phyloP scores from a whole-genome alignment of 2,113 vertebrate species.

The Oreochromis niloticus region DNA sequence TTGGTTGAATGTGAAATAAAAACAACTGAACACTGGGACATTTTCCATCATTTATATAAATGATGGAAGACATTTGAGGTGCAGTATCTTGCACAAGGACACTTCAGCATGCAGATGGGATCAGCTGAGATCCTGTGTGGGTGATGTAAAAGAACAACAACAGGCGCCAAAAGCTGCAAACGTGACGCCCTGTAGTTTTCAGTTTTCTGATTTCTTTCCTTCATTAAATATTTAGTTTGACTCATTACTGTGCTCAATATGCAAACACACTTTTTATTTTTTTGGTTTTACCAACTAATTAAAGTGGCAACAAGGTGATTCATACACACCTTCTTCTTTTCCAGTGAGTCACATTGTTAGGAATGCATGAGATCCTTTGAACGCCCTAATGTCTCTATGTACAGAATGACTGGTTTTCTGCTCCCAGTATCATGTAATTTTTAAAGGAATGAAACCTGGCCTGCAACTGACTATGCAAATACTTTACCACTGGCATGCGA shows the following conservation, averaged over 20 bases:
- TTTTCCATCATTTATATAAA: too few relatives aligned
- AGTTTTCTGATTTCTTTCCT: not conserved
- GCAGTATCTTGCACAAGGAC: not conserved
- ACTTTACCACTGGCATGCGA: not conserved
- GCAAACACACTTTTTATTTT: not conserved
- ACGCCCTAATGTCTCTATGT: not conserved
- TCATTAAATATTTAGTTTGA: not conserved
- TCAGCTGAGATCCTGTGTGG: rapidly evolving
- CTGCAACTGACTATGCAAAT: rapidly evolving
- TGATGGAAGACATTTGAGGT: not conserved
- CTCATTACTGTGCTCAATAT: not conserved
- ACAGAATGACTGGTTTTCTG: not conserved
- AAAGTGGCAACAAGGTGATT: not conserved
- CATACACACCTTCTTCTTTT: not conserved
- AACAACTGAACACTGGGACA: not conserved
- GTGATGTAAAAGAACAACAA: not conserved
- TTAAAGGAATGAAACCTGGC: not conserved
- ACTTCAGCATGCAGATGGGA: too few relatives aligned
- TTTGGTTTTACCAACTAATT: not conserved
- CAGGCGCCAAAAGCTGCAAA: not conserved
- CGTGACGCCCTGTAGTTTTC: rapidly evolving
- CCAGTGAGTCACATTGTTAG: not conserved
- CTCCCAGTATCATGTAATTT: not conserved
- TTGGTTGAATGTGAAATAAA: not conserved
- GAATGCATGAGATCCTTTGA: not conserved